These are phyloP conservation scores for Agrypnus murinus DNA, from an alignment of 2,888 invertebrate species.

Conservation along the genomic window DNA sequence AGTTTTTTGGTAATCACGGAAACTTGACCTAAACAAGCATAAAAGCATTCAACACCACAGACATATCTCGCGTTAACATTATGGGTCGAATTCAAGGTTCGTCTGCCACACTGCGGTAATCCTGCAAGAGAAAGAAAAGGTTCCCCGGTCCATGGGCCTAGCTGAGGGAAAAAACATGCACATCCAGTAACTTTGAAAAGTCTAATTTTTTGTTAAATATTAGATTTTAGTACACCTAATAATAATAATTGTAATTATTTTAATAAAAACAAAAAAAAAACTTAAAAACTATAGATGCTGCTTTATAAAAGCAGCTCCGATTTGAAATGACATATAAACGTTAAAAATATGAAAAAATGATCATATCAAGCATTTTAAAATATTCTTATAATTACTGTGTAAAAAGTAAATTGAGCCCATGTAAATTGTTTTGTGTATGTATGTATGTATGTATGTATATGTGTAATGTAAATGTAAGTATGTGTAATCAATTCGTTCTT, in stretches of 20 bases:
- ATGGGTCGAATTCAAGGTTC: slow-evolving; percentile 64
- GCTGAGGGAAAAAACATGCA: slow-evolving; percentile 51
- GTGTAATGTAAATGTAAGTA: slow-evolving; percentile 43
- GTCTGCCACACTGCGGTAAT: slow-evolving; percentile 60
- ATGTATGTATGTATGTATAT: slow-evolving; percentile 49
- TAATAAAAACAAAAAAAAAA: slow-evolving; percentile 43
- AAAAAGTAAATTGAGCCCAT: slow-evolving; percentile 52
- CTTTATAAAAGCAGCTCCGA: slow-evolving; percentile 55
- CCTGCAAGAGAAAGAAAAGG: slow-evolving; percentile 64
- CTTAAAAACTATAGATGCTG: slow-evolving; percentile 38
- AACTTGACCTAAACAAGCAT: slow-evolving; percentile 58
- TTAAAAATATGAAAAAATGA: slow-evolving; percentile 49
- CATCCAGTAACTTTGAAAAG: slow-evolving; percentile 43
- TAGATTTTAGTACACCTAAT: slow-evolving; percentile 50
- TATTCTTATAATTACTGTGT: slow-evolving; percentile 52
- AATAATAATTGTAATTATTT: slow-evolving; percentile 2
- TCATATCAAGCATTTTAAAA: slow-evolving; percentile 49
- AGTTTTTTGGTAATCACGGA: slow-evolving; percentile 57
- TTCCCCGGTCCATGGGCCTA: slow-evolving; percentile 54
- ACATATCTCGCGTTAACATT: slow-evolving; percentile 66
- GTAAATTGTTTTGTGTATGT: slow-evolving; percentile 58
- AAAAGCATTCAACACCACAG: slow-evolving; percentile 57
- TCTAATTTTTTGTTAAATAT: slow-evolving; percentile 47
- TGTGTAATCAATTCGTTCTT: slow-evolving; percentile 51
- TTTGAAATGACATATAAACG: slow-evolving; percentile 58